These are phyloP conservation scores for Paguma larvata DNA, from an alignment of 2,797 vertebrate genomes.

Conservation along the genomic window DNA sequence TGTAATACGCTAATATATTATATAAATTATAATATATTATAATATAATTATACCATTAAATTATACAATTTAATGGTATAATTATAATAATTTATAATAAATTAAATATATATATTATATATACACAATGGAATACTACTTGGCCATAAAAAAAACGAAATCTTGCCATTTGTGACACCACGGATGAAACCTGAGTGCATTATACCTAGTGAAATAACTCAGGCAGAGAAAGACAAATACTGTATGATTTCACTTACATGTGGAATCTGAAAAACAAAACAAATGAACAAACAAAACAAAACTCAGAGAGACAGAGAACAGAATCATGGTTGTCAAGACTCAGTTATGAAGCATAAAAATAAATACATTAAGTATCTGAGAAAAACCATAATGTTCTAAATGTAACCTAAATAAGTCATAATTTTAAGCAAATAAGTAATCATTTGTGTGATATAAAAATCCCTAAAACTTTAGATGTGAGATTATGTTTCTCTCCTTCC, in stretches of 20 bases:
- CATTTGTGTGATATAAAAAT: slow-evolving; percentile 69
- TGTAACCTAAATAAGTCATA: slow-evolving; percentile 76
- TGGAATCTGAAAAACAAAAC: background rate
- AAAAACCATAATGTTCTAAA: slow-evolving; percentile 47
- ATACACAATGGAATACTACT: background rate
- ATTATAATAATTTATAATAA: background rate
- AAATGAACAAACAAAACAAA: background rate
- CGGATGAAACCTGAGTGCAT: background rate
- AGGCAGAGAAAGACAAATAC: background rate
- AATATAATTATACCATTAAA: too few species aligned
- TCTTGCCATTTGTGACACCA: background rate
- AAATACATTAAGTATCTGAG: slow-evolving; percentile 32
- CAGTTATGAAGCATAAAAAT: slow-evolving; percentile 71
- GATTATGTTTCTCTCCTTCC: slow-evolving; percentile 55
- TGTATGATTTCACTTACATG: background rate
- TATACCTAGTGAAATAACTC: background rate
- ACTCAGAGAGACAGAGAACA: background rate
- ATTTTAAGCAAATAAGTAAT: slow-evolving; percentile 75
- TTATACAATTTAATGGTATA: background rate
- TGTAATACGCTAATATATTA: background rate
- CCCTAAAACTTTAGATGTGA: slow-evolving; percentile 68
- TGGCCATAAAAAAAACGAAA: background rate
- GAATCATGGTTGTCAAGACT: background rate
- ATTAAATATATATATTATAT: background rate
- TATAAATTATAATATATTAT: too few species aligned